A percentile compares a stretch with the other conserved stretches of the same genome.
Evolutionary conservation across 2,797 vertebrate species (phyloP).

Genomic region (Xyrichtys novacula): DNA sequence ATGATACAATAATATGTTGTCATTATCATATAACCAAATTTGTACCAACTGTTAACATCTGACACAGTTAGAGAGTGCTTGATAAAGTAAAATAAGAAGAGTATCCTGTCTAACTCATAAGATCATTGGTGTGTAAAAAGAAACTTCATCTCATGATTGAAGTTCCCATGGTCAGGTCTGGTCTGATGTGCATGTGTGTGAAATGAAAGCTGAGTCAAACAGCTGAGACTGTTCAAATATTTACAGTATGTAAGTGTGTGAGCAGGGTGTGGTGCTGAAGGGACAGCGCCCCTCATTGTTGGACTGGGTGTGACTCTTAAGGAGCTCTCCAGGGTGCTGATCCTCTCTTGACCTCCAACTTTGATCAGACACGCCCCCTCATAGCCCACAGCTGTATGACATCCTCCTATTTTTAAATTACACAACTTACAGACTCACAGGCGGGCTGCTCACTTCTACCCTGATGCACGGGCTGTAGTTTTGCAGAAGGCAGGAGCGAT

Average conservation of each 20-base stretch:
- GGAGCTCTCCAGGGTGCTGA: constrained; percentile 69
- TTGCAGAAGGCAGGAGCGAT: constrained; percentile 40
- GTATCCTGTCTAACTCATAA: too few relatives aligned
- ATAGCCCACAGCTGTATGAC: not conserved
- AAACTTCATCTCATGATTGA: too few relatives aligned
- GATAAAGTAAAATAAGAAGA: too few relatives aligned
- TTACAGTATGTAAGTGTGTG: not conserved
- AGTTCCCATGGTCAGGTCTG: too few relatives aligned
- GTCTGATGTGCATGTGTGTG: too few relatives aligned
- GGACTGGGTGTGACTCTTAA: constrained; percentile 74
- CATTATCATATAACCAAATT: too few relatives aligned
- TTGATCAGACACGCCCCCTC: constrained; percentile 18
- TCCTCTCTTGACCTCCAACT: constrained; percentile 45
- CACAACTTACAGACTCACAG: not conserved
- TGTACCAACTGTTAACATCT: too few relatives aligned
- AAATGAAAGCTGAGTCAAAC: not conserved
- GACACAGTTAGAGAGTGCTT: too few relatives aligned
- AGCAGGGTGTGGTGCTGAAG: constrained; percentile 78
- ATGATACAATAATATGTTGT: too few relatives aligned
- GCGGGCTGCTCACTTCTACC: not conserved
- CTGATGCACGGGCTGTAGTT: not conserved
- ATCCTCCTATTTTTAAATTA: constrained; percentile 1
- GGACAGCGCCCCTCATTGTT: constrained; percentile 80
- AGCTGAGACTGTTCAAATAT: not conserved
- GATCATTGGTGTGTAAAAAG: too few relatives aligned